Base-by-base conservation (phyloP, 2,888 invertebrate genomes). In the Zygaena filipendulae region DNA sequence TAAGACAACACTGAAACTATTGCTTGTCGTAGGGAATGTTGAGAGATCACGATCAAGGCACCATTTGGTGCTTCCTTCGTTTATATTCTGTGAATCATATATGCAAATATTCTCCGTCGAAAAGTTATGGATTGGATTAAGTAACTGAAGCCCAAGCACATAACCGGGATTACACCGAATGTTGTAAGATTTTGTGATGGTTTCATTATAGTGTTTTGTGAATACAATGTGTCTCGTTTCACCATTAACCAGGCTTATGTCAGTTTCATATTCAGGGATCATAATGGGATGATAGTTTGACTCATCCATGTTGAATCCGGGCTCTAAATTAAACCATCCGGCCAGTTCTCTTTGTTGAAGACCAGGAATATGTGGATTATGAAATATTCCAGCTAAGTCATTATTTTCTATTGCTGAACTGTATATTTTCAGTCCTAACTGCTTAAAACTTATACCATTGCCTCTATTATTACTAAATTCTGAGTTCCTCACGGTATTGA, bases 381-480 rank as follows among this genome's bases (percentile, higher is more conserved):
- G 98, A 29, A 90, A 87, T 39, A 99, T 89, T 0, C 98, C 99
- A 20, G 95, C 90, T 30, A 88, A 80, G 18, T 84, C 84, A 59
- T 97, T 98, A 39, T 91, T 88, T 55, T 90, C 90, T 33, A 97
- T 88, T 1, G 82, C 74, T 4, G 91, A 90, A 33, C 91, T 90
- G 31, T 85, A 84, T 12, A 95, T 84, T 54, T 86, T 87, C 11
- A 95, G 75, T 10, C 95, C 95, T 13, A 97, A 75, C 62, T 95
- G 92, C 49, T 95, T 91, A 35, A 96, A 86, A 53, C 92, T 90
- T 6, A 97, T 87, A 6, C 97, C 97, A 47, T 92, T 93, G 3
- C 94, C 92, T 45, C 84, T 84, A 54, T 96, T 96, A 28, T 88
- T 84, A 1, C 86, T 87, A 53, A 95, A 92, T 51, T 92, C 91